Percentiles rank a stretch among this genome's conserved stretches.
phyloP scores from a whole-genome alignment of 1,140 invertebrate genomes.

The Ostrea edulis region DNA sequence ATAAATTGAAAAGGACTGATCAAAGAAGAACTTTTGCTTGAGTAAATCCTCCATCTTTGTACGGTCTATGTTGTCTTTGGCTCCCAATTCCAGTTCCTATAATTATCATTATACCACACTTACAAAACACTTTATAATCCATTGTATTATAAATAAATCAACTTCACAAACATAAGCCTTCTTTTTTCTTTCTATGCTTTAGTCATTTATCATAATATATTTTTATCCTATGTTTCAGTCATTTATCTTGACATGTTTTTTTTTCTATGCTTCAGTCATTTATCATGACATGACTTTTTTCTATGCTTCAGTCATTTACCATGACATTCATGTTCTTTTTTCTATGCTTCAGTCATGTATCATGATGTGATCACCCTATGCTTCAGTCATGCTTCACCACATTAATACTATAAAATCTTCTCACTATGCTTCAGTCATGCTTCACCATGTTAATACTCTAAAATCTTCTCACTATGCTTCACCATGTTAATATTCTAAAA shows the following conservation, averaged over 20 bases:
- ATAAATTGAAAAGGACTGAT: constrained; percentile 99
- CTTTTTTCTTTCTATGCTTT: not conserved
- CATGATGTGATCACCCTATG: not conserved
- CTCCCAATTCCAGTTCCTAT: constrained; percentile 89
- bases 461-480: not conserved
- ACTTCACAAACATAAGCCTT: not conserved
- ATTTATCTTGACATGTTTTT: not conserved
- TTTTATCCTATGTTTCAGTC: not conserved
- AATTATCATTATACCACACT: constrained; percentile 52
- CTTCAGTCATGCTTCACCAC: not conserved
- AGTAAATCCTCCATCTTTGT: constrained; percentile 81
- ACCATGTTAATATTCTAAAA: not conserved
- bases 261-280: not conserved
- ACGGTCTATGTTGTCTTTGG: constrained; percentile 89
- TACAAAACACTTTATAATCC: too few relatives aligned
- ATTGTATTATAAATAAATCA: not conserved
- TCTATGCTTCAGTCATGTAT: not conserved
- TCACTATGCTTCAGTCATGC: constrained; percentile 92
- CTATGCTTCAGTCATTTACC: not conserved
- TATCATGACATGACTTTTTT: not conserved
- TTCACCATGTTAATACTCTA: not conserved
- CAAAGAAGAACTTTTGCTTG: constrained; percentile 99
- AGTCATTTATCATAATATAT: not conserved
- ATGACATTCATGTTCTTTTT: not conserved
- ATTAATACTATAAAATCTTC: constrained; percentile 89